These are phyloP conservation scores for Austrofundulus limnaeus DNA, from an alignment of 2,113 vertebrate species.

Conservation along the genomic window DNA sequence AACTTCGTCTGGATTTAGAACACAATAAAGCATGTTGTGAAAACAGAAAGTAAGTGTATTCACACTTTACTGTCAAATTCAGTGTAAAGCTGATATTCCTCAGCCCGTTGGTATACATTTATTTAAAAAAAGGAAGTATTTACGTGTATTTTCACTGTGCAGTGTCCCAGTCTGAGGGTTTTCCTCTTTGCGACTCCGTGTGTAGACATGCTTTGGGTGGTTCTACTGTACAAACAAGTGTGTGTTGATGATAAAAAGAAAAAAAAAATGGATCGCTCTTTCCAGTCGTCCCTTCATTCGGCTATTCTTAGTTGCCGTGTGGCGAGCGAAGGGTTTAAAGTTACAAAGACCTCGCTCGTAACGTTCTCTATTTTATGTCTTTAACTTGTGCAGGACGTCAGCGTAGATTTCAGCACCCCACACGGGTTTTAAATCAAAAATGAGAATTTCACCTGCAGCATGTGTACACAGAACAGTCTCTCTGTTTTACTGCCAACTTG, in stretches of 20 bases:
- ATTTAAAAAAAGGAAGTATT: too few relatives aligned
- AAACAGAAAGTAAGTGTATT: too few relatives aligned
- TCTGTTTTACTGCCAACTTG: slow-evolving; percentile 21
- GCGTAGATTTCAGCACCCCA: not conserved
- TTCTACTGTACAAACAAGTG: slow-evolving; percentile 38
- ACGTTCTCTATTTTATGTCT: slow-evolving; percentile 22
- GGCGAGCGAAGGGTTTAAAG: slow-evolving; percentile 68
- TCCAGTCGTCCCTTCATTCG: slow-evolving; percentile 44
- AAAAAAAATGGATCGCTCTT: slow-evolving; percentile 43
- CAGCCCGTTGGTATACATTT: too few relatives aligned
- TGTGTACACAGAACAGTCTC: not conserved
- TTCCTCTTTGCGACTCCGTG: slow-evolving; percentile 11
- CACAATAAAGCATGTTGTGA: too few relatives aligned
- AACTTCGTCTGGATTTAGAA: too few relatives aligned
- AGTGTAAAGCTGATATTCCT: too few relatives aligned
- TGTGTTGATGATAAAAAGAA: slow-evolving; percentile 71
- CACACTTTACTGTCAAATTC: too few relatives aligned
- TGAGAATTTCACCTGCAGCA: not conserved
- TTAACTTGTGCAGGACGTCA: slow-evolving; percentile 15
- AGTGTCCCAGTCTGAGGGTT: not conserved
- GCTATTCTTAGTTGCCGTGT: slow-evolving; percentile 73
- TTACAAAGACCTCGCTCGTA: slow-evolving; percentile 64
- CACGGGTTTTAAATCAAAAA: slow-evolving; percentile 17
- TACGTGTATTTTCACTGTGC: slow-evolving; percentile 11
- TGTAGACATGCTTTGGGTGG: slow-evolving; percentile 33